These are phyloP conservation scores for Myioborus melanocephalus DNA, from an alignment of 2,797 vertebrate genomes.

Conservation along the genomic window DNA sequence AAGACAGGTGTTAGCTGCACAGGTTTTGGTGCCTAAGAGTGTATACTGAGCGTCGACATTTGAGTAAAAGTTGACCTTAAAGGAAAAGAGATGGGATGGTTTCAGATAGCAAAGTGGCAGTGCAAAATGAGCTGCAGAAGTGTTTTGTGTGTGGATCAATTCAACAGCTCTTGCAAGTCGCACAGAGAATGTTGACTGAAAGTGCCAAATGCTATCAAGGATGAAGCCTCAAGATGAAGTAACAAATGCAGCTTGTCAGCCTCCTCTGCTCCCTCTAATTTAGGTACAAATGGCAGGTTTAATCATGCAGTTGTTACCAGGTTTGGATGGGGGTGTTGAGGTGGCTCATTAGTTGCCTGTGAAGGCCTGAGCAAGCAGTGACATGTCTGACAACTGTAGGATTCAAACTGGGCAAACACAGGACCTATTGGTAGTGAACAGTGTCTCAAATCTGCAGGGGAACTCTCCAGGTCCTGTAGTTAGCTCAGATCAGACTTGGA, in stretches of 20 bases:
- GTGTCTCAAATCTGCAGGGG: background rate
- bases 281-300: constrained; percentile 12
- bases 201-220: constrained; percentile 22
- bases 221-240: background rate
- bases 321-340: background rate
- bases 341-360: background rate
- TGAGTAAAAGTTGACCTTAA: background rate
- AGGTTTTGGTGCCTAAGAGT: background rate
- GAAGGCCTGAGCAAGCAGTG: background rate
- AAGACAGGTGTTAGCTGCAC: background rate
- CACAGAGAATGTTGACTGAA: background rate
- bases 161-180: fast-evolving
- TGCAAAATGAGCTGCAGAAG: background rate
- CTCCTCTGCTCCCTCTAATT: constrained; percentile 12
- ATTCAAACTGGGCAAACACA: background rate
- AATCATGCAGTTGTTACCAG: constrained; percentile 17
- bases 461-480: background rate
- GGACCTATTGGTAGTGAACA: background rate
- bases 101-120: background rate
- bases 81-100: background rate
- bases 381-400: background rate
- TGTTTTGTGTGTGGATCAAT: fast-evolving
- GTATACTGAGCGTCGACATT: background rate
- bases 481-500: background rate
- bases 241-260: background rate